Evolutionary conservation across 1,140 invertebrate species (phyloP), one percentile per base, ranked within the genome.

Genomic region (Pseudomyrmex sp.): DNA sequence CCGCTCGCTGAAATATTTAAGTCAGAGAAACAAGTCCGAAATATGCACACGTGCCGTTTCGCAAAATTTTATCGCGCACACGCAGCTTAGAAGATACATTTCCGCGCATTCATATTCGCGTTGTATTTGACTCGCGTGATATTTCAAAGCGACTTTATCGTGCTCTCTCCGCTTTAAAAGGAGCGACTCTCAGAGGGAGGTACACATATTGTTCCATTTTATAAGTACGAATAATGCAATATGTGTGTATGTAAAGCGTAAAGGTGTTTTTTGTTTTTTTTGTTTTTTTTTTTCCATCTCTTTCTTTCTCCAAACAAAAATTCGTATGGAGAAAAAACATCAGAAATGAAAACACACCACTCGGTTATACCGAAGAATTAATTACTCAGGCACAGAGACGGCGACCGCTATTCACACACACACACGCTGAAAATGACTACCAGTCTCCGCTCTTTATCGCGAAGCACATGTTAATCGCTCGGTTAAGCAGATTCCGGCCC

Each of bases 341-440:
- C 12, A 52, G n/a, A 65, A 44, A 76, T 46, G 48, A 66, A 66
- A 76, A 44, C 52, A n/a, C 48, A 26, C 26, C 18, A 52, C 12
- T 50, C 26, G 50, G 61, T 75, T 75, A 56, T 12, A 61, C 54
- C 12, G 46, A 46, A 61, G 62, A 58, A 83, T 83, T 83, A 68
- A 83, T 83, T 77, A 56, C 26, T 35, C 35, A 35, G n/a, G 20
- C 35, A 13, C 35, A 35, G 26, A 3, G 4, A 5, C 26, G 46
- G 59, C 9, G 18, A 54, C 74, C 23, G 50, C 75, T 77, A 79
- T 70, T 58, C 63, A 79, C 20, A 79, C 20, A 79, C 20, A 79
- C 20, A 58, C 8, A 15, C 35, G 35, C 18, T 56, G 13, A 23
- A 68, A 68, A 58, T 69, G 44, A 79, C 56, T 79, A 46, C 15